phyloP scores from a whole-genome alignment of 2,113 vertebrate species.

The Lichenostomus cassidix region DNA sequence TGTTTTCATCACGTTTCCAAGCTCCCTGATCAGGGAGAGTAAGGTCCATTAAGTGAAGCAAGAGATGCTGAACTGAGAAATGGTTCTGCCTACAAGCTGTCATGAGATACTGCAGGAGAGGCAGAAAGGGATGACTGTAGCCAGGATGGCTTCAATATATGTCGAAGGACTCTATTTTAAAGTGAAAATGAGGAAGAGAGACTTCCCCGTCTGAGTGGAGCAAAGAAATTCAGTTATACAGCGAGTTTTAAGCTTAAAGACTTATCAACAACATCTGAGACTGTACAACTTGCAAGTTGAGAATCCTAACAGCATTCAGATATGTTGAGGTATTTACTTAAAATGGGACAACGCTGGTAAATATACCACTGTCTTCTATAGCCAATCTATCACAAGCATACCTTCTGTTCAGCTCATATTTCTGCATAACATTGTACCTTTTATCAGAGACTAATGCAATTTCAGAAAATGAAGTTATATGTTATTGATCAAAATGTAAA shows the following conservation, averaged over 20 bases:
- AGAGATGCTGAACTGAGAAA: not conserved
- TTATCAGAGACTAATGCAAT: not conserved
- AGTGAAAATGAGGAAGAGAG: not conserved
- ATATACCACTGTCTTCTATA: not conserved
- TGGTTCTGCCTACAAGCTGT: not conserved
- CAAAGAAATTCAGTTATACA: not conserved
- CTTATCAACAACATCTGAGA: not conserved
- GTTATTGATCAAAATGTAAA: not conserved
- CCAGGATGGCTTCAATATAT: not conserved
- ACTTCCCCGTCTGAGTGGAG: not conserved
- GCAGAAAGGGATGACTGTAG: not conserved
- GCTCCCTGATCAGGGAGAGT: not conserved
- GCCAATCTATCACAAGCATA: not conserved
- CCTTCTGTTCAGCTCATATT: not conserved
- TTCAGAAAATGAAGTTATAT: not conserved
- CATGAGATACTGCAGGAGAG: not conserved
- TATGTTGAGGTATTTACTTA: not conserved
- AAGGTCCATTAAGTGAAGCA: not conserved
- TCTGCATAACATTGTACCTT: not conserved
- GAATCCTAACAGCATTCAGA: not conserved
- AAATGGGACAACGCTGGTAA: not conserved
- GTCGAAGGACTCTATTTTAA: not conserved
- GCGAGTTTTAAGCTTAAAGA: not conserved
- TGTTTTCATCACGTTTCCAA: not conserved
- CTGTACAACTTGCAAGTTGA: not conserved